phyloP scores from a whole-genome alignment of 1,140 invertebrate species.

The Paramacrobiotus metropolitanus region DNA sequence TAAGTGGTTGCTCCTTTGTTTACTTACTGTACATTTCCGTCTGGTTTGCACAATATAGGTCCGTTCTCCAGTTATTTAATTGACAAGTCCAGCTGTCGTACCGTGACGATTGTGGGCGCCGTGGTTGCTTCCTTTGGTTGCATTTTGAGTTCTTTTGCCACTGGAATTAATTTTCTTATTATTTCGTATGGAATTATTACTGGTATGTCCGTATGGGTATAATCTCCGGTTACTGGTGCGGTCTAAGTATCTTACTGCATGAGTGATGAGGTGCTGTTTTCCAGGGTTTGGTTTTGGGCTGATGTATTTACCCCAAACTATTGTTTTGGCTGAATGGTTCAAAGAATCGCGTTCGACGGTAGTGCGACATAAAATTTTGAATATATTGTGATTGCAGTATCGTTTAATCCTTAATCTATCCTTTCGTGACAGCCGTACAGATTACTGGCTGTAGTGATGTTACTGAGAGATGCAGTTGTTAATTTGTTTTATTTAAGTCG shows the following conservation, averaged over 20 bases:
- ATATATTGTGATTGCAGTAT: too few species aligned
- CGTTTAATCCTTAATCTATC: too few species aligned
- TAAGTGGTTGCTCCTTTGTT: neutral
- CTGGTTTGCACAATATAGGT: neutral
- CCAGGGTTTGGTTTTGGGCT: neutral
- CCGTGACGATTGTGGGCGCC: neutral
- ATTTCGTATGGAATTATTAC: neutral
- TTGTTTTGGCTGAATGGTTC: constrained; percentile 1
- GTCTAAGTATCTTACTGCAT: too few species aligned
- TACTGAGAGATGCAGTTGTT: too few species aligned
- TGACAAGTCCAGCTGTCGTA: neutral
- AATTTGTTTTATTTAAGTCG: too few species aligned
- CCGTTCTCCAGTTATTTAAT: neutral
- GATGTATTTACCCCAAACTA: neutral
- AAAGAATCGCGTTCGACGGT: neutral
- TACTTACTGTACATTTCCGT: neutral
- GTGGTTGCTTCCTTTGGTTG: neutral
- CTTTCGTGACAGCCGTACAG: too few species aligned
- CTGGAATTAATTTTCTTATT: neutral
- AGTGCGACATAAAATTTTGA: too few species aligned
- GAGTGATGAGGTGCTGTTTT: neutral
- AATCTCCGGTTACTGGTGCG: too few species aligned
- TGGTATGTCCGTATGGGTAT: neutral
- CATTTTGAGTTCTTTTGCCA: neutral
- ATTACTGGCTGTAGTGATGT: too few species aligned